Evolutionary conservation across 1,140 invertebrate genomes (phyloP).

Genomic region (Mactra quadrangularis): DNA sequence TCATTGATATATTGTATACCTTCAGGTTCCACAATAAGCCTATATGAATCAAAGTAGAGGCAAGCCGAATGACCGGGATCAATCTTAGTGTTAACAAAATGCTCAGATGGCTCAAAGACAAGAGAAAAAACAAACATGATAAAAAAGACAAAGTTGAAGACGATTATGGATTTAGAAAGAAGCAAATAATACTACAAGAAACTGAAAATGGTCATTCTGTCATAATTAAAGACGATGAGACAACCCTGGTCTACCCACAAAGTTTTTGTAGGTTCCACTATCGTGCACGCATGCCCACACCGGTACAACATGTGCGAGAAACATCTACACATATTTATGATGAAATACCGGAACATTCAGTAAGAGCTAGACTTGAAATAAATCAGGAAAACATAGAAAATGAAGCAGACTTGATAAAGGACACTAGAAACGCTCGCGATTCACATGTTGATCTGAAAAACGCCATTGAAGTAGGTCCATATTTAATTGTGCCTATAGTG

Average conservation of each 20-base stretch:
- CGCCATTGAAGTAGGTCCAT: slow-evolving; percentile 63
- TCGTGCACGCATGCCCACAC: slow-evolving; percentile 49
- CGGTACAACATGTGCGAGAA: slow-evolving; percentile 44
- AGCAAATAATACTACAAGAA: slow-evolving; percentile 51
- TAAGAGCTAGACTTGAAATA: slow-evolving; percentile 12
- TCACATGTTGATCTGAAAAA: slow-evolving; percentile 40
- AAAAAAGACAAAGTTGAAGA: slow-evolving; percentile 46
- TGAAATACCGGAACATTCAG: slow-evolving; percentile 51
- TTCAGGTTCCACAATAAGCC: background rate
- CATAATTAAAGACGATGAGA: slow-evolving; percentile 52
- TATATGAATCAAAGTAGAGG: slow-evolving; percentile 19
- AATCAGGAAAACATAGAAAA: background rate
- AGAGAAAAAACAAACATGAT: slow-evolving; percentile 33
- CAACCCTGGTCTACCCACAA: slow-evolving; percentile 46
- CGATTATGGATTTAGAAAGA: slow-evolving; percentile 60
- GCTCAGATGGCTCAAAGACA: slow-evolving; percentile 55
- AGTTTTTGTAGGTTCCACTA: slow-evolving; percentile 27
- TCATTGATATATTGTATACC: background rate
- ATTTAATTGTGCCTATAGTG: slow-evolving; percentile 58
- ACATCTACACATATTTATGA: slow-evolving; percentile 59
- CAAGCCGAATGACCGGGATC: slow-evolving; percentile 39
- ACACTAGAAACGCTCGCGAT: slow-evolving; percentile 4
- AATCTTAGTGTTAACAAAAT: slow-evolving; percentile 32
- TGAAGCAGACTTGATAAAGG: slow-evolving; percentile 56
- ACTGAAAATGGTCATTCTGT: slow-evolving; percentile 56